phyloP scores from a whole-genome alignment of 2,797 vertebrate genomes.

The Podargus strigoides region DNA sequence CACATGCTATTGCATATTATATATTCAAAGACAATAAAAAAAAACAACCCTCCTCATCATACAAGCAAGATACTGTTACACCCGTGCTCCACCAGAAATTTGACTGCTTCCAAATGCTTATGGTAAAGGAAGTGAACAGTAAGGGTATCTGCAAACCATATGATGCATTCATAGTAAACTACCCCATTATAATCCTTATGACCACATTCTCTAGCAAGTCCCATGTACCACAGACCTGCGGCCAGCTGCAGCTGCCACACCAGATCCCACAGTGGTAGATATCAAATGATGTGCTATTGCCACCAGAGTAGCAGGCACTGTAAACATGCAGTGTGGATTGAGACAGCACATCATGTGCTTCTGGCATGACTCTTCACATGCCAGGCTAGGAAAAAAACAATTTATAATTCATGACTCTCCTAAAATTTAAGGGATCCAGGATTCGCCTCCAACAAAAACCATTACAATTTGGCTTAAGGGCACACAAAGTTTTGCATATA shows the following conservation, averaged over 20 bases:
- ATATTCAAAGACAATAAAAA: background rate
- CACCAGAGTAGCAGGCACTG: background rate
- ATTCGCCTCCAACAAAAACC: background rate
- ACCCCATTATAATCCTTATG: background rate
- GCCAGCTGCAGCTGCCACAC: background rate
- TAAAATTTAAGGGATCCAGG: background rate
- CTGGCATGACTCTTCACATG: background rate
- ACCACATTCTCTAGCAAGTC: background rate
- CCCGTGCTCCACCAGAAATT: background rate
- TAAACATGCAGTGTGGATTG: accelerated
- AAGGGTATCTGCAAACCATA: background rate
- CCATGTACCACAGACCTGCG: background rate
- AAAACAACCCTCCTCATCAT: background rate
- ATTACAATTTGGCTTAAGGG: background rate
- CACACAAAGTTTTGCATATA: background rate
- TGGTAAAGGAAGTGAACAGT: background rate
- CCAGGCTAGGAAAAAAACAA: background rate
- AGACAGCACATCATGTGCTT: accelerated
- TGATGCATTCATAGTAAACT: background rate
- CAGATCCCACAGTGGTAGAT: background rate
- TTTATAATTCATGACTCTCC: background rate
- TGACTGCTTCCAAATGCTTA: background rate
- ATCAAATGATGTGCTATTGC: accelerated
- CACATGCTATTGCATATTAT: background rate
- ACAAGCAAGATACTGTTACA: background rate